Base-by-base conservation (phyloP, 2,888 invertebrate genomes). In the Tachina lurida region DNA sequence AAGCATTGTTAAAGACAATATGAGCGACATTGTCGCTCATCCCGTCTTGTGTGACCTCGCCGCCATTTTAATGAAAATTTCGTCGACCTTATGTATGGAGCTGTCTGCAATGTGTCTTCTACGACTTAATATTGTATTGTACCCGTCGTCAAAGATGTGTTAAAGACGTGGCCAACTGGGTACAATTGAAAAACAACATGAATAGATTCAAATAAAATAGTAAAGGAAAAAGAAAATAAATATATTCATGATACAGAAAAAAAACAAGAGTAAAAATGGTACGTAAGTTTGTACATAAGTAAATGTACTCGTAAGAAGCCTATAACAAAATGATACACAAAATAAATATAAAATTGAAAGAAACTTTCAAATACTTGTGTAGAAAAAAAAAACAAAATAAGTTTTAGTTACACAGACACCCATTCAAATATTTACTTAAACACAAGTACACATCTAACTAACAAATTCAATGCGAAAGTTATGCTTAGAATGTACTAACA, bases 351-450 rank as follows among this genome's bases (percentile, higher is more conserved):
- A 43, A 62, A 62, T 22, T 31, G 22, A 78, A 65, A 43, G 22
- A 68, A 70, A 22, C 68, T 65, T 65, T 49, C 58, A 52, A 70
- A 43, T 62, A 62, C 62, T 75, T 63, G 10, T 22, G 58, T 45
- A 39, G 7, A 12, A 15, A 43, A 19, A 31, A 12, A 15, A 43
- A 19, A 31, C 8, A 47, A 39, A 60, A 70, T 31, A 58, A 54
- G 63, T 63, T 45, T 52, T 49, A 68, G 1, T 41, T 62, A 67
- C 56, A 52, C 10, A 47, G 19, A 58, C 45, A 45, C 31, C 10
- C 60, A 77, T 41, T 68, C 49, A 68, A 75, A 75, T 75, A 52
- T 74, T 75, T 74, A 62, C 49, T 63, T 41, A 63, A 19, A 43
- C 12, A 43, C 12, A 75, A 75, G 15, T 65, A 19, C 54, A 31